These are phyloP conservation scores for Phengaris alcon DNA, from an alignment of 2,888 invertebrate genomes.

Conservation along the genomic window DNA sequence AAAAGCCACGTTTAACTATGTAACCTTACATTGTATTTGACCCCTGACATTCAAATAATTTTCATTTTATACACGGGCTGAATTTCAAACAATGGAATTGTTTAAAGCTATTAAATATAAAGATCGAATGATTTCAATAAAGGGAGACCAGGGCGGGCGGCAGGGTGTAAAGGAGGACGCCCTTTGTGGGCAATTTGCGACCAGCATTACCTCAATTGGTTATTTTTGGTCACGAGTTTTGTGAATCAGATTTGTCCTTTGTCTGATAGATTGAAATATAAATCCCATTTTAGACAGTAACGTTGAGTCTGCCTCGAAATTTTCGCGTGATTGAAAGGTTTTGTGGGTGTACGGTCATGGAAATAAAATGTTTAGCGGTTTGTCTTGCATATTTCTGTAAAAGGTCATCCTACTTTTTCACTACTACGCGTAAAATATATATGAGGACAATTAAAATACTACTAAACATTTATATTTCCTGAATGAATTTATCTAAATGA, in stretches of 20 bases:
- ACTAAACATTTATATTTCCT: too few species aligned
- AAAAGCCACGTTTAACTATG: too few species aligned
- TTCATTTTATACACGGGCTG: not conserved
- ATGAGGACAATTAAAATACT: too few species aligned
- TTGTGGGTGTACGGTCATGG: not conserved
- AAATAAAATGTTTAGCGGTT: not conserved
- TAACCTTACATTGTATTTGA: not conserved
- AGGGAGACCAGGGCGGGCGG: not conserved
- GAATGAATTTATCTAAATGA: too few species aligned
- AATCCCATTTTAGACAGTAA: not conserved
- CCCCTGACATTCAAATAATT: slow-evolving; percentile 2
- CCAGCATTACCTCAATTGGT: slow-evolving; percentile 20
- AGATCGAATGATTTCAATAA: slow-evolving; percentile 26
- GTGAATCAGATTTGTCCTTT: slow-evolving; percentile 3
- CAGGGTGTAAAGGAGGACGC: not conserved
- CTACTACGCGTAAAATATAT: too few species aligned
- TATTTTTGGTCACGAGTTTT: not conserved
- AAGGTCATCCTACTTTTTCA: too few species aligned
- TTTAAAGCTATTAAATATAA: slow-evolving; percentile 20
- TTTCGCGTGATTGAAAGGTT: not conserved
- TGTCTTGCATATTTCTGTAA: not conserved
- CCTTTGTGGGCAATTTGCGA: slow-evolving; percentile 1
- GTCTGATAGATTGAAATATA: not conserved
- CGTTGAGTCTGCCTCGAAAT: not conserved
- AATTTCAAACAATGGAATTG: slow-evolving; percentile 18